Evolutionary conservation across 2,888 invertebrate species (phyloP), one percentile per base, ranked within the genome.

Genomic region (Latheticus oryzae): DNA sequence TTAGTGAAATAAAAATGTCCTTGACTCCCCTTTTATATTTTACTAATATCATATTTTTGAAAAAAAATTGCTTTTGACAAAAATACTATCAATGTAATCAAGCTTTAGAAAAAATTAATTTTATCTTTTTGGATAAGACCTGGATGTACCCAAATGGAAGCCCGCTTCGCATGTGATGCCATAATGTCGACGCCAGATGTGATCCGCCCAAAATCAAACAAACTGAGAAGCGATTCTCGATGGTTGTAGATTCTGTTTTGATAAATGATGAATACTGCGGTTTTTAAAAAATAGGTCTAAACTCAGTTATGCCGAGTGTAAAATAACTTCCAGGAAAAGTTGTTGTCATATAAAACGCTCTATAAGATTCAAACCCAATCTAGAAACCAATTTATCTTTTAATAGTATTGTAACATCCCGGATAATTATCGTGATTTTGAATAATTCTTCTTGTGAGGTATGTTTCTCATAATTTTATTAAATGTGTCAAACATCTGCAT

Each of bases 221-320:
- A 3, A 38, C 37, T 9, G 38, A 38, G 15, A 38, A 38, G 11
- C 3, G 26, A n/a, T 50, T 50, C 15, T 38, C 3, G 30, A 50
- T 16, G 50, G 38, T 5, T 50, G 50, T 16, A 26, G 12, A 4
- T 24, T 38, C 2, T 26, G 37, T n/a, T 3, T 21, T 30, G 19
- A 52, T 57, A 24, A 38, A 24, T n/a, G 28, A 28, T n/a, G n/a
- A n/a, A n/a, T n/a, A n/a, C n/a, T 74, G 91, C 89, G 63, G 88
- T 81, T 61, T 91, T 82, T 61, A 82, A 81, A 60, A 87, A 73
- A 15, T 61, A 51, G 48, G 24, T 51, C 7, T 42, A 47, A 19
- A 59, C 43, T 88, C 87, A 50, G 15, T 16, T 52, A 5, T 9
- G 28, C 16, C 43, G 43, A 5, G 37, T 30, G 7, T 19, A 54